Evolutionary conservation across 2,888 invertebrate genomes (phyloP).

Genomic region (Tenodera sinensis): DNA sequence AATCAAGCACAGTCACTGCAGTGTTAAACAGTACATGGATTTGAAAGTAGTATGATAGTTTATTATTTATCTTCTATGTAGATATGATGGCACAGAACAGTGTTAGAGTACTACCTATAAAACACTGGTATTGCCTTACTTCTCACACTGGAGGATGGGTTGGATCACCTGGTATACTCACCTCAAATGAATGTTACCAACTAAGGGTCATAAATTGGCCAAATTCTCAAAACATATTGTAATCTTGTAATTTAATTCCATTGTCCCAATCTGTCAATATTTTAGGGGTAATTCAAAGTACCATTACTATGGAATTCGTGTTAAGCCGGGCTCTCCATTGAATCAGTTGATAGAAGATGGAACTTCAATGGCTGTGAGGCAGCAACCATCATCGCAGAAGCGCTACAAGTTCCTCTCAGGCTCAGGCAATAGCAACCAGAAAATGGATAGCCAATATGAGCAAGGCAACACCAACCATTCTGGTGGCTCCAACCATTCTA

Average conservation of each 20-base stretch:
- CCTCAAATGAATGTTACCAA: no score
- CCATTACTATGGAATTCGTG: conserved; percentile 99
- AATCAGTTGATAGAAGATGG: conserved; percentile 49
- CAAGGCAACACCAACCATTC: conserved; percentile 34
- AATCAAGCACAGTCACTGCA: no score
- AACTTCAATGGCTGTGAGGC: conserved; percentile 17
- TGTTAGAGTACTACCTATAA: no score
- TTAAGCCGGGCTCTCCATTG: conserved; percentile 81
- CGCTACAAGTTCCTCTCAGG: conserved; percentile 35
- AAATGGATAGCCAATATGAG: conserved; percentile 28
- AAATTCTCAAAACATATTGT: neutral
- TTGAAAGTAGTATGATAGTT: no score
- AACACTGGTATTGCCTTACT: no score
- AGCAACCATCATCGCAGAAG: conserved; percentile 25
- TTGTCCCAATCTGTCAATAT: neutral
- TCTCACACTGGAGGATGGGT: no score
- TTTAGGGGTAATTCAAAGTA: conserved; percentile 94
- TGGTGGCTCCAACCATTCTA: conserved; percentile 28
- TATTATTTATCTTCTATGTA: no score
- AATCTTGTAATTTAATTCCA: neutral
- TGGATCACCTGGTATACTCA: no score
- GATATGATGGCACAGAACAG: no score
- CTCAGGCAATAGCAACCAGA: conserved; percentile 33
- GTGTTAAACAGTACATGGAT: no score
- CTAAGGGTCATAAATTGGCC: no score